A percentile compares a stretch with the other conserved stretches of the same genome.
Evolutionary conservation across 2,797 vertebrate genomes (phyloP).

Genomic region (Brachyalestes nurse): DNA sequence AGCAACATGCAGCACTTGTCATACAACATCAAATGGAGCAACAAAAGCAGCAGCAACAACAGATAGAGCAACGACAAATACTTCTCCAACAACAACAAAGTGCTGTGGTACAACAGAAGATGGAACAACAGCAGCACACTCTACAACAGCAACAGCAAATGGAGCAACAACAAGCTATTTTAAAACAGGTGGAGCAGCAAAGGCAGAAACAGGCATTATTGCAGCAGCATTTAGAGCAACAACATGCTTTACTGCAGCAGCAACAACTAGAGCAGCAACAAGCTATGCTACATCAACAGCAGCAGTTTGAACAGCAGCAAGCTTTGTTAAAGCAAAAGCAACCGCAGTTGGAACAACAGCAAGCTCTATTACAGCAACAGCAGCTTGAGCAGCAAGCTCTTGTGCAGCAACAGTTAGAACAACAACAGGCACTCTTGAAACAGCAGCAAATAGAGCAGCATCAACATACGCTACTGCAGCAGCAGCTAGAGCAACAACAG

Average conservation of each 20-base stretch:
- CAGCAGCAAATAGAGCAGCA: constrained; percentile 69
- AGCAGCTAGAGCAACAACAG: constrained; percentile 62
- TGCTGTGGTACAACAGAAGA: constrained; percentile 43
- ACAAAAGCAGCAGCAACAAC: constrained; percentile 57
- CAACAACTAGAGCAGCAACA: constrained; percentile 67
- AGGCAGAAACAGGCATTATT: constrained; percentile 59
- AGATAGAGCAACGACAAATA: constrained; percentile 67
- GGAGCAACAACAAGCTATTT: constrained; percentile 66
- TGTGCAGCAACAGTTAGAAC: constrained; percentile 56
- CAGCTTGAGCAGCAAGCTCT: constrained; percentile 52
- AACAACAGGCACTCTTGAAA: constrained; percentile 67
- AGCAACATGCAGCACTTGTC: constrained; percentile 57
- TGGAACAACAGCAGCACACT: constrained; percentile 49
- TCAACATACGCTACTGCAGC: constrained; percentile 62
- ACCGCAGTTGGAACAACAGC: constrained; percentile 67
- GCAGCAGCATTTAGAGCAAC: constrained; percentile 65
- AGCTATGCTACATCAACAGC: constrained; percentile 54
- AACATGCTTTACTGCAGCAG: constrained; percentile 64
- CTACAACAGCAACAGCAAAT: constrained; percentile 57
- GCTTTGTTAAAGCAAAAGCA: constrained; percentile 56
- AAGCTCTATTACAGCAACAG: constrained; percentile 68
- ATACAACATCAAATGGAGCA: constrained; percentile 68
- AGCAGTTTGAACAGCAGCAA: constrained; percentile 48
- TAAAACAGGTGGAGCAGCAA: constrained; percentile 62
- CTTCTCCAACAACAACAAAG: constrained; percentile 67